Percentiles rank a stretch among this genome's conserved stretches.
Conservation (phyloP, 2,888 invertebrate species). For the Chymomyza amoena region DNA sequence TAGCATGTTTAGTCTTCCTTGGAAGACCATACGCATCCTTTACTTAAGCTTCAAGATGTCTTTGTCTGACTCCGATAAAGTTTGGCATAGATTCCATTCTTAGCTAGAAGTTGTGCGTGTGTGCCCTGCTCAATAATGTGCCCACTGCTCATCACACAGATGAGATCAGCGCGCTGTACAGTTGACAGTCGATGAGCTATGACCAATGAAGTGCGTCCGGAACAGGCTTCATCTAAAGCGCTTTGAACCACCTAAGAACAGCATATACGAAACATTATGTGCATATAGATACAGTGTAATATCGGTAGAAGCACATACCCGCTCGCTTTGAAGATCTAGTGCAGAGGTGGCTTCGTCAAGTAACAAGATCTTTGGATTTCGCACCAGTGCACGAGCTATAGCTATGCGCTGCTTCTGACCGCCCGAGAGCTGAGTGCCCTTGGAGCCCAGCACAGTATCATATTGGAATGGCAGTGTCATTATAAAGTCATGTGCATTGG, state of each 20-base stretch:
- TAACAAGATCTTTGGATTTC: conserved; percentile 85
- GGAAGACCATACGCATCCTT: neutral
- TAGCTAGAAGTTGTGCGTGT: conserved; percentile 85
- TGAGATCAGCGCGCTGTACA: conserved; percentile 89
- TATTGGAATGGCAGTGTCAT: conserved; percentile 87
- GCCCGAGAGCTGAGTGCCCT: conserved; percentile 88
- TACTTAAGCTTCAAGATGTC: conserved; percentile 20
- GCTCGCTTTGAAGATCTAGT: conserved; percentile 86
- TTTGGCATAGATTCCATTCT: conserved; percentile 83
- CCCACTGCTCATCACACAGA: conserved; percentile 89
- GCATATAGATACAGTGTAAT: neutral
- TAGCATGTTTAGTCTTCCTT: neutral
- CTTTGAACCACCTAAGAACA: conserved; percentile 84
- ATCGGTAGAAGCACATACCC: conserved; percentile 79
- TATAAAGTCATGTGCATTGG: conserved; percentile 93
- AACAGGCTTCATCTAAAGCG: conserved; percentile 89
- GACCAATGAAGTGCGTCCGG: conserved; percentile 89
- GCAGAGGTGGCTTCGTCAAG: conserved; percentile 90
- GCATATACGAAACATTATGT: neutral
- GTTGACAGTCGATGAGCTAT: conserved; percentile 92
- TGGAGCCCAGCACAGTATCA: conserved; percentile 86
- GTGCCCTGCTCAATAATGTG: conserved; percentile 87
- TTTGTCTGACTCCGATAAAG: conserved; percentile 82
- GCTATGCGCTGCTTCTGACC: conserved; percentile 93
- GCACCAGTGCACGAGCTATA: conserved; percentile 87